Percentiles rank a stretch among this genome's conserved stretches.
Evolutionary conservation across 1,140 invertebrate species (phyloP).

Genomic region (Drosophila mayri): DNA sequence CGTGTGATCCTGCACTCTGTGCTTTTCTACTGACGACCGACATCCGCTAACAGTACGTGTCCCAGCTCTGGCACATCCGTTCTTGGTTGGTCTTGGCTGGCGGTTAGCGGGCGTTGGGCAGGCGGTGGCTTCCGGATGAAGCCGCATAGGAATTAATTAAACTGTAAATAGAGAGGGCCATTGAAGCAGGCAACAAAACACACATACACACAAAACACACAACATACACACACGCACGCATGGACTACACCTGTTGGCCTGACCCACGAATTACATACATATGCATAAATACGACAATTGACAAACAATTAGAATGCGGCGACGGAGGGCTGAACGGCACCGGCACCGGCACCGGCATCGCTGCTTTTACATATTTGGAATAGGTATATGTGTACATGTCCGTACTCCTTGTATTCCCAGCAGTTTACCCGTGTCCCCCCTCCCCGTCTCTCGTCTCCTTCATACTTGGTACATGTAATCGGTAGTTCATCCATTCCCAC

Average conservation of each 20-base stretch:
- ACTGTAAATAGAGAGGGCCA: slow-evolving; percentile 9
- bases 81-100: slow-evolving; percentile 1
- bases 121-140: background rate
- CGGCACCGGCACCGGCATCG: background rate
- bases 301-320: slow-evolving; percentile 5
- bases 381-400: slow-evolving; percentile 25
- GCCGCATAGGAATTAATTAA: slow-evolving; percentile 5
- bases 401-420: slow-evolving; percentile 20
- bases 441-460: slow-evolving; percentile 3
- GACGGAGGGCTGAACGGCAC: slow-evolving; percentile 15
- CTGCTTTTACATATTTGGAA: slow-evolving; percentile 6
- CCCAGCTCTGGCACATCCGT: slow-evolving; percentile 34
- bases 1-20: slow-evolving; percentile 96
- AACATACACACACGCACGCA: slow-evolving; percentile 8
- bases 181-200: slow-evolving; percentile 1
- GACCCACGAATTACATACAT: slow-evolving; percentile 11
- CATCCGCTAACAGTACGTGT: slow-evolving; percentile 24
- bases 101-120: slow-evolving; percentile 2
- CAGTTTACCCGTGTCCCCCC: background rate
- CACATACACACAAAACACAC: background rate
- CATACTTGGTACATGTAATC: slow-evolving; percentile 6
- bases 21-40: slow-evolving; percentile 93
- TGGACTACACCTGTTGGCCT: slow-evolving; percentile 14
- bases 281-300: slow-evolving; percentile 2
- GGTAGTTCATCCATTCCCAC: slow-evolving; percentile 11